Evolutionary conservation across 1,140 invertebrate genomes (phyloP).

Genomic region (Triops cancriformis): DNA sequence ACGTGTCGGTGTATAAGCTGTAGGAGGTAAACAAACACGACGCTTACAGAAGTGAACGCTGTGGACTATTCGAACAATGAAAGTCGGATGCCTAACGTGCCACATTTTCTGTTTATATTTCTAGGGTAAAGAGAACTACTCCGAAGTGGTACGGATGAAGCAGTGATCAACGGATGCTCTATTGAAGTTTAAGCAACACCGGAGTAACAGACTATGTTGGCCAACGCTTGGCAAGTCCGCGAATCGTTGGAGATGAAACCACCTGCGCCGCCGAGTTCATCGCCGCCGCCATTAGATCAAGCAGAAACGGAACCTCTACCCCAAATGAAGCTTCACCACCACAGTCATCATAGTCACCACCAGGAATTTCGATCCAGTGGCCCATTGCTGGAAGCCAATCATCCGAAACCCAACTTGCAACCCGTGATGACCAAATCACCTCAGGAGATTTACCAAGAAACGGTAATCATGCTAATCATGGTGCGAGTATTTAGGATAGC

Average conservation of each 20-base stretch:
- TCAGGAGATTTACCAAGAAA: not conserved
- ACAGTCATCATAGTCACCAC: not conserved
- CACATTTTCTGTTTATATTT: too few relatives aligned
- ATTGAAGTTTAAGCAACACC: not conserved
- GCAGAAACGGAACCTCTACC: not conserved
- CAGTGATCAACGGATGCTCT: not conserved
- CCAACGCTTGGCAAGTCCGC: not conserved
- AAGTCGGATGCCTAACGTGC: too few relatives aligned
- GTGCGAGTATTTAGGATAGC: too few relatives aligned
- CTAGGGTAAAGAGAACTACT: too few relatives aligned
- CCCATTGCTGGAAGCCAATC: not conserved
- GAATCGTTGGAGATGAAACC: not conserved
- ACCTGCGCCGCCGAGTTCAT: not conserved
- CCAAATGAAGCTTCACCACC: not conserved
- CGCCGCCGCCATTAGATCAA: not conserved
- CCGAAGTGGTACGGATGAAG: not conserved
- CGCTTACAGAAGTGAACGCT: too few relatives aligned
- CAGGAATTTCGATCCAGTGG: not conserved
- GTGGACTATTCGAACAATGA: too few relatives aligned
- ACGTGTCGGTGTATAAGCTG: too few relatives aligned
- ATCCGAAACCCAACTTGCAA: not conserved
- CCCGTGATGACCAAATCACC: not conserved
- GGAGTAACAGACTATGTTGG: not conserved
- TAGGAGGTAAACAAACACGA: too few relatives aligned
- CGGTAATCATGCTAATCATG: not conserved